Evolutionary conservation across 2,888 invertebrate species (phyloP), one percentile per base, ranked within the genome.

Genomic region (Protodeltote pygarga): DNA sequence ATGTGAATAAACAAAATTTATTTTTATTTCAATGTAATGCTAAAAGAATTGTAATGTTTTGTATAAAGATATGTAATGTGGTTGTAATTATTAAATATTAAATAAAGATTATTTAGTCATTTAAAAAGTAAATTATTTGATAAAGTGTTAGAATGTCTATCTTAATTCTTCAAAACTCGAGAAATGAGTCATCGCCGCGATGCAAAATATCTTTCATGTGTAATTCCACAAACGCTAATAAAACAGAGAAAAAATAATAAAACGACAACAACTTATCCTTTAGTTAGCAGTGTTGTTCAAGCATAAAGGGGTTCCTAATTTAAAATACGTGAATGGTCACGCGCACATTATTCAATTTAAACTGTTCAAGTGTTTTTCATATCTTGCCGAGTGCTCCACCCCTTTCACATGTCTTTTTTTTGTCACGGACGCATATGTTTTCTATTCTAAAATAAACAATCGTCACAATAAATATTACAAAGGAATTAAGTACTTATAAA

Each of bases 361-460:
- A 79, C 66, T 74, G 71, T 76, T 81, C 77, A 81, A 89, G 85
- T 81, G 78, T 70, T 79, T 75, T 75, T 67, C 57, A 60, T 60
- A 63, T 34, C 44, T 48, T 25, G 16, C 17, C 17, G 37, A 37
- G 39, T 40, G 45, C 39, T 29, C 65, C 71, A 75, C 74, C 83
- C 84, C 77, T 77, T 80, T 59, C 21, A 33, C 33, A 25, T 32
- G n/a, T n/a, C n/a, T 38, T 9, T 42, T 55, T 61, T 54, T 59
- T 53, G 15, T 61, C 48, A 45, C 50, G 24, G 15, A 41, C 69
- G 78, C 84, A 84, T 85, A 84, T 87, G 87, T 86, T 88, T 83
- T 75, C 73, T 75, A 78, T 74, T 75, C 24, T 52, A 73, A 80
- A 82, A 73, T 70, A 69, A 77, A 85, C 83, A 87, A 81, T 81